These are phyloP conservation scores for Latheticus oryzae DNA, from an alignment of 2,888 invertebrate species.

Conservation along the genomic window DNA sequence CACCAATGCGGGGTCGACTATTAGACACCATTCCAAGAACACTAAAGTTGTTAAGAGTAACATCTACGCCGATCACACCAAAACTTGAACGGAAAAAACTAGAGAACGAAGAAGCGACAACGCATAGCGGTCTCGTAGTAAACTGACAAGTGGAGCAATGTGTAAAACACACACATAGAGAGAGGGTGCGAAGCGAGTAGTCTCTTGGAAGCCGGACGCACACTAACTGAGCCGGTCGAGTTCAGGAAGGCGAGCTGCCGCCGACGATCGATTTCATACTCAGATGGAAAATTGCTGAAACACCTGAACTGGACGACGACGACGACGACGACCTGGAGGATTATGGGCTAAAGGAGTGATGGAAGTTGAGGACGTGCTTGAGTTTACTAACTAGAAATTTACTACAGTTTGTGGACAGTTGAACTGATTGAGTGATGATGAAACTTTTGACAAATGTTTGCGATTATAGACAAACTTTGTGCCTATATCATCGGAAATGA, in stretches of 20 bases:
- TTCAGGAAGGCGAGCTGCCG: constrained; percentile 47
- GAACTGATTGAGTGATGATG: too few relatives aligned
- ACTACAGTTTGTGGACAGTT: too few relatives aligned
- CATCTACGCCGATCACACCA: constrained; percentile 27
- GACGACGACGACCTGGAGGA: constrained; percentile 29
- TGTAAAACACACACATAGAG: constrained; percentile 31
- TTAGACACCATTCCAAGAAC: constrained; percentile 21
- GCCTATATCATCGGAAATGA: too few relatives aligned
- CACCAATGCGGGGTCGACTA: constrained; percentile 46
- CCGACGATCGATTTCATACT: constrained; percentile 58
- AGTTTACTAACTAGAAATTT: too few relatives aligned
- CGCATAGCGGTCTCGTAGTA: constrained; percentile 27
- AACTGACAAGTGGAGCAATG: too few relatives aligned
- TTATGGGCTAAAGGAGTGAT: too few relatives aligned
- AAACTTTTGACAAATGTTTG: too few relatives aligned
- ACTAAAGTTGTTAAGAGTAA: constrained; percentile 28
- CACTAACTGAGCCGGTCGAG: constrained; percentile 54
- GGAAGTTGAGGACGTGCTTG: too few relatives aligned
- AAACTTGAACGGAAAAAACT: constrained; percentile 38
- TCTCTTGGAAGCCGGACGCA: constrained; percentile 55
- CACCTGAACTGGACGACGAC: constrained; percentile 47
- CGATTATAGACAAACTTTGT: too few relatives aligned
- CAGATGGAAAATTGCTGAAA: constrained; percentile 54
- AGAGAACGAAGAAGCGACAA: constrained; percentile 36
- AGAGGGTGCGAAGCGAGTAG: constrained; percentile 55